phyloP scores from a whole-genome alignment of 2,888 invertebrate species.

The Cheilosia impressa region DNA sequence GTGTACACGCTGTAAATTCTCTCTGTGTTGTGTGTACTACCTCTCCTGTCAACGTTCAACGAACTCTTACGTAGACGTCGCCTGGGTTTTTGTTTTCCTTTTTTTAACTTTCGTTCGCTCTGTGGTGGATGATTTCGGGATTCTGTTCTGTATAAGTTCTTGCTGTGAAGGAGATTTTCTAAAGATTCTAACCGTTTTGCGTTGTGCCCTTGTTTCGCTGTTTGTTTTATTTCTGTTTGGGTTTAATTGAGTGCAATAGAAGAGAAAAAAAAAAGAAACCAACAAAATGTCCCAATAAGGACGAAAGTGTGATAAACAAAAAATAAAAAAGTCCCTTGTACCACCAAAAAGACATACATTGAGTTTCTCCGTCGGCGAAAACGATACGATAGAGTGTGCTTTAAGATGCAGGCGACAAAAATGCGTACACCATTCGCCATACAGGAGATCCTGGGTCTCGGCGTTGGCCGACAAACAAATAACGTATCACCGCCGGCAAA shows the following conservation, averaged over 20 bases:
- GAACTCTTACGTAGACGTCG: conserved; percentile 57
- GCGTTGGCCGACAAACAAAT: conserved; percentile 78
- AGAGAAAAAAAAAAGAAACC: conserved; percentile 8
- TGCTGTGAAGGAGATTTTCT: conserved; percentile 19
- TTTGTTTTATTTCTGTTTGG: background rate
- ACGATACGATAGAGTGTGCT: background rate
- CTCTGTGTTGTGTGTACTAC: conserved; percentile 56
- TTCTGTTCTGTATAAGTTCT: background rate
- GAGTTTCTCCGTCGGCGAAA: conserved; percentile 68
- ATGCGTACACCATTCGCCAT: conserved; percentile 83
- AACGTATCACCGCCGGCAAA: conserved; percentile 76
- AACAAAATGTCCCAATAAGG: conserved; percentile 52
- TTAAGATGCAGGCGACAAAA: conserved; percentile 83
- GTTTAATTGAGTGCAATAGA: conserved; percentile 54
- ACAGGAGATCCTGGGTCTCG: conserved; percentile 83
- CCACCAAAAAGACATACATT: conserved; percentile 2
- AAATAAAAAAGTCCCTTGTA: conserved; percentile 25
- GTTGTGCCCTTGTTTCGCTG: conserved; percentile 14
- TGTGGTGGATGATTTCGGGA: conserved; percentile 62
- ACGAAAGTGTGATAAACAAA: conserved; percentile 23
- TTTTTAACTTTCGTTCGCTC: conserved; percentile 12
- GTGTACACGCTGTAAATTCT: conserved; percentile 70
- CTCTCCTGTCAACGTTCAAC: conserved; percentile 66
- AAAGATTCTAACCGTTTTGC: conserved; percentile 27
- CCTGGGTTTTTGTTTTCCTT: conserved; percentile 16